Percentiles rank a stretch among this genome's conserved stretches.
Evolutionary conservation across 2,113 vertebrate species (phyloP).

Genomic region (Calidris pygmaea): DNA sequence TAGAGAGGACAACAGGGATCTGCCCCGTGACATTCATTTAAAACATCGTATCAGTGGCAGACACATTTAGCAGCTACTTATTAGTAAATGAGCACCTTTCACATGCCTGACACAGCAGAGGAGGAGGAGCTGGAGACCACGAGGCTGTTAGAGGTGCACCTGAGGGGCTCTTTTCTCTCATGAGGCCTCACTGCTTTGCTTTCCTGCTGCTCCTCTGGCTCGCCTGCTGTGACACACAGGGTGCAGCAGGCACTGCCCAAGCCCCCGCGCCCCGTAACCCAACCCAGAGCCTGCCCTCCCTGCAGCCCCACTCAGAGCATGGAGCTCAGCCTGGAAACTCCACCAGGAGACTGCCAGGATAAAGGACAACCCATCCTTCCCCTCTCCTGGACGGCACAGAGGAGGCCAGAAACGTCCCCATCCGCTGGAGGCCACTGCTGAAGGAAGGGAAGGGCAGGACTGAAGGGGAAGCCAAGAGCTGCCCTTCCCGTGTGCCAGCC

Average conservation of each 20-base stretch:
- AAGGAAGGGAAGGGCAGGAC: neutral
- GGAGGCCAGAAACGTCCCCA: neutral
- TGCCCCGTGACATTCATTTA: neutral
- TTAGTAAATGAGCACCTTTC: neutral
- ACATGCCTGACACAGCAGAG: neutral
- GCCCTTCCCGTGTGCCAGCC: neutral
- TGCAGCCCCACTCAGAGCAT: neutral
- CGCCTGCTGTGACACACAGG: neutral
- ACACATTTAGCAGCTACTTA: neutral
- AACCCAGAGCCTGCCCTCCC: neutral
- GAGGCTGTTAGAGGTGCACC: neutral
- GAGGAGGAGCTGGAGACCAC: neutral
- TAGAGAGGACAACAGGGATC: neutral
- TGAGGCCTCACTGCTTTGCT: neutral
- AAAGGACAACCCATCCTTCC: neutral
- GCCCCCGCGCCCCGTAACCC: fast-evolving
- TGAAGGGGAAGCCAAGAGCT: neutral
- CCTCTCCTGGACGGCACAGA: neutral
- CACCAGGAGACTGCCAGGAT: neutral
- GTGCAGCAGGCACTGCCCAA: neutral
- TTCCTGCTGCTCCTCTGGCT: neutral
- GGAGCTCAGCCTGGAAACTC: neutral
- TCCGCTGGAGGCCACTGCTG: too few relatives aligned
- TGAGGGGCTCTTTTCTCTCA: neutral
- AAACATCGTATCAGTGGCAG: neutral